Evolutionary conservation across 2,113 vertebrate species (phyloP).

Genomic region (Gopherus evgoodei): DNA sequence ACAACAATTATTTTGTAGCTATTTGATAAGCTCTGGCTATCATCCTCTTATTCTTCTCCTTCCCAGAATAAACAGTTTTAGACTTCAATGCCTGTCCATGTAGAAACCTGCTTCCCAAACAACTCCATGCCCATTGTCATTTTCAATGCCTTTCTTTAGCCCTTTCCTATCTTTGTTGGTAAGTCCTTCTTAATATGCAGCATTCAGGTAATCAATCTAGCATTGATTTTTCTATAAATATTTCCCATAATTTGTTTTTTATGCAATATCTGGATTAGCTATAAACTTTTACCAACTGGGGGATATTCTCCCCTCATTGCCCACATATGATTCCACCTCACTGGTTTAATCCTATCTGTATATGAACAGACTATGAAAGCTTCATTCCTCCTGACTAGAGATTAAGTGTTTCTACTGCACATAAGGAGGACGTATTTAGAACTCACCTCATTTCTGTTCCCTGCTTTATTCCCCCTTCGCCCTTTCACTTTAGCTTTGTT

Average conservation of each 20-base stretch:
- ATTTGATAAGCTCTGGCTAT: background rate
- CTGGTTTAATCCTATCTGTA: background rate
- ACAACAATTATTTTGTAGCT: background rate
- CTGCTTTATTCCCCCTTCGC: background rate
- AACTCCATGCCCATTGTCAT: background rate
- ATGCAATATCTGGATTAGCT: conserved; percentile 18
- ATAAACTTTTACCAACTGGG: background rate
- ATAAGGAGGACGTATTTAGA: background rate
- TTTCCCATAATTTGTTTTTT: conserved; percentile 30
- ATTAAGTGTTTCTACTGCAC: too few relatives aligned
- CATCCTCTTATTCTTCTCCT: background rate
- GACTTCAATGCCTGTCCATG: background rate
- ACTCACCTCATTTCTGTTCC: background rate
- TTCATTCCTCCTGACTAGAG: background rate
- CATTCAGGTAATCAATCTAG: conserved; percentile 41
- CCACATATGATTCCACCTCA: background rate
- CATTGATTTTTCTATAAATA: background rate
- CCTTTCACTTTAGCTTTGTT: background rate
- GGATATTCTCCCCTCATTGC: too few relatives aligned
- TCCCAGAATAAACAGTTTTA: background rate
- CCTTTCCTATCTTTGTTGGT: conserved; percentile 6
- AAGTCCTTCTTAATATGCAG: conserved; percentile 22
- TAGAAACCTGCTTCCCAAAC: background rate
- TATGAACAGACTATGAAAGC: background rate
- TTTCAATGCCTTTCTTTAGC: conserved; percentile 37